A percentile compares a stretch with the other conserved stretches of the same genome.
phyloP scores from a whole-genome alignment of 1,140 invertebrate genomes.

The Scaptomyza graminum region DNA sequence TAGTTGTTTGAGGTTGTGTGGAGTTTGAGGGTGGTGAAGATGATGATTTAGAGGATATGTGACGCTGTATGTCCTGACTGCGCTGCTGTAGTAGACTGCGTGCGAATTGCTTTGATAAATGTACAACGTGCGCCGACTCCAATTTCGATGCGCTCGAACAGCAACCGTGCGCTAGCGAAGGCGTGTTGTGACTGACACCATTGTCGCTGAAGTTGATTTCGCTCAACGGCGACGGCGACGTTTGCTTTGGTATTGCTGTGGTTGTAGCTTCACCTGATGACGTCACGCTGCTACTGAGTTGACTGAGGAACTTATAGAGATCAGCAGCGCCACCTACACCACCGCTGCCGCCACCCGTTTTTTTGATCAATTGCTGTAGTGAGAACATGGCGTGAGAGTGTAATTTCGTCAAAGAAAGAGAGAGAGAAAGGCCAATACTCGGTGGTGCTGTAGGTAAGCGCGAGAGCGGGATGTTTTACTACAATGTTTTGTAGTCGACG shows the following conservation, averaged over 20 bases:
- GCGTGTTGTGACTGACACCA: constrained; percentile 57
- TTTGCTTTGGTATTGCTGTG: constrained; percentile 52
- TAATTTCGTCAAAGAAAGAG: not conserved
- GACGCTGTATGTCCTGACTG: constrained; percentile 60
- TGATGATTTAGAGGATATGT: constrained; percentile 67
- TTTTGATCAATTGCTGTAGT: constrained; percentile 76
- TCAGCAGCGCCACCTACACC: constrained; percentile 28
- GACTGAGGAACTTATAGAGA: constrained; percentile 49
- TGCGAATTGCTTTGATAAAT: constrained; percentile 59
- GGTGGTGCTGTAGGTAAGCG: not conserved
- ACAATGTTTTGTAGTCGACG: constrained; percentile 51
- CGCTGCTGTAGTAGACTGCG: constrained; percentile 61
- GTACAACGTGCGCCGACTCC: constrained; percentile 61
- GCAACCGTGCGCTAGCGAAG: constrained; percentile 60
- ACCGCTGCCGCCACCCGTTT: constrained; percentile 41
- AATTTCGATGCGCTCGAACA: constrained; percentile 54
- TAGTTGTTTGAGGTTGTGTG: constrained; percentile 52
- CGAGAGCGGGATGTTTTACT: constrained; percentile 54
- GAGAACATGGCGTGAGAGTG: constrained; percentile 60
- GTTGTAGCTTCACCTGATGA: constrained; percentile 42
- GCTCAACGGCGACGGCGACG: constrained; percentile 46
- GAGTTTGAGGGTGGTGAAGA: constrained; percentile 33
- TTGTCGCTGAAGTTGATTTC: constrained; percentile 60
- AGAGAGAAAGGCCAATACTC: constrained; percentile 12
- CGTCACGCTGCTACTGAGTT: constrained; percentile 48